A percentile compares a stretch with the other conserved stretches of the same genome.
Conservation (phyloP, 2,888 invertebrate genomes). For the Flexamia atlantica region DNA sequence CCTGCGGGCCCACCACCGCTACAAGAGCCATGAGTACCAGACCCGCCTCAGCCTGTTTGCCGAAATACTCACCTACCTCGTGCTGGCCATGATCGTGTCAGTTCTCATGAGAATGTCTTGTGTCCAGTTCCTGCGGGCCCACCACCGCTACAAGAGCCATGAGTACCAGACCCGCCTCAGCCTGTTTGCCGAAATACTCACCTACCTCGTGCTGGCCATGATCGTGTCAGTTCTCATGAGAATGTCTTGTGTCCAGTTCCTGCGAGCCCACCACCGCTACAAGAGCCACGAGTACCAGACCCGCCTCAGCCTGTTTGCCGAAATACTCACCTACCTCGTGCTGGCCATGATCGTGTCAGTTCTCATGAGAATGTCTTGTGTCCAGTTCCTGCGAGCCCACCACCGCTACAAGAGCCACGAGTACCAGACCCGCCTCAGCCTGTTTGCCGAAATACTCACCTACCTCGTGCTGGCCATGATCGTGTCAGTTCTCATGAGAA, state of each 20-base stretch:
- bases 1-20: conserved; percentile 86
- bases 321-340: conserved; percentile 90
- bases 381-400: conserved; percentile 86
- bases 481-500: conserved; percentile 90
- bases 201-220: conserved; percentile 84
- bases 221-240: conserved; percentile 88
- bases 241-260: conserved; percentile 78
- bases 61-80: conserved; percentile 73
- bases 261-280: conserved; percentile 88
- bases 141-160: conserved; percentile 86
- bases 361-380: conserved; percentile 80
- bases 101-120: conserved; percentile 74
- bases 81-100: conserved; percentile 92
- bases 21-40: conserved; percentile 84
- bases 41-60: conserved; percentile 72
- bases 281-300: conserved; percentile 84
- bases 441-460: conserved; percentile 88
- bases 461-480: conserved; percentile 94
- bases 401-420: conserved; percentile 87
- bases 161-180: conserved; percentile 80
- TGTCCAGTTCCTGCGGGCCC: conserved; percentile 84
- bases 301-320: conserved; percentile 85
- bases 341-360: conserved; percentile 94
- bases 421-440: conserved; percentile 83
- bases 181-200: no score